A percentile compares a stretch with the other conserved stretches of the same genome.
phyloP scores from a whole-genome alignment of 1,140 invertebrate genomes.

The Platyura marginata region DNA sequence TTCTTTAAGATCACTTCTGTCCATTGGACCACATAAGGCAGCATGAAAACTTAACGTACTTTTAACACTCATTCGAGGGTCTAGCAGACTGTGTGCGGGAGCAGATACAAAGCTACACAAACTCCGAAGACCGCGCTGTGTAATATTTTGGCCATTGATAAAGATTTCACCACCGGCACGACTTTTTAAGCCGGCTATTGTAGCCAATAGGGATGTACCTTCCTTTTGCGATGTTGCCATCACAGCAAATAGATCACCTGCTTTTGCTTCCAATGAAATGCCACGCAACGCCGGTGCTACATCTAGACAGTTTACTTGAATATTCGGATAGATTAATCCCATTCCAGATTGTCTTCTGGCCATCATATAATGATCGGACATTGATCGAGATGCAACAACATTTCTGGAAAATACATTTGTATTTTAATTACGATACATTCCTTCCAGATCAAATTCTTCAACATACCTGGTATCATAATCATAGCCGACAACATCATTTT shows the following conservation, averaged over 20 bases:
- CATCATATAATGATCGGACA: not conserved
- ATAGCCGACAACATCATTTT: not conserved
- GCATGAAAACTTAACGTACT: constrained; percentile 68
- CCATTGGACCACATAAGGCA: constrained; percentile 40
- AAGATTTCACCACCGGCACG: constrained; percentile 60
- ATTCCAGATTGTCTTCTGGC: constrained; percentile 20
- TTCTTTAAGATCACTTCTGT: constrained; percentile 40
- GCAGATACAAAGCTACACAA: constrained; percentile 24
- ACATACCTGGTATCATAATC: constrained; percentile 4
- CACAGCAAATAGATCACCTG: constrained; percentile 75
- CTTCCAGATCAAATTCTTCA: too few relatives aligned
- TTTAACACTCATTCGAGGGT: constrained; percentile 56
- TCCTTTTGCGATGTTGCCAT: constrained; percentile 69
- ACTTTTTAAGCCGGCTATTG: constrained; percentile 50
- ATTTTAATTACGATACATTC: too few relatives aligned
- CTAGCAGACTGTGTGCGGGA: constrained; percentile 23
- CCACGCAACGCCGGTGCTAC: constrained; percentile 36
- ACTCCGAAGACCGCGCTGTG: constrained; percentile 43
- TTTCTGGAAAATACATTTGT: too few relatives aligned
- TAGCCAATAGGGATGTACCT: constrained; percentile 63
- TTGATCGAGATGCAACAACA: too few relatives aligned
- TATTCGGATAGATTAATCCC: constrained; percentile 35
- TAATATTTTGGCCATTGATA: constrained; percentile 68
- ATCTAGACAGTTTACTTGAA: constrained; percentile 43
- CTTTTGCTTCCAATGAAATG: constrained; percentile 65